A percentile compares a stretch with the other conserved stretches of the same genome.
Evolutionary conservation across 1,140 invertebrate genomes (phyloP).

Genomic region (Drosophila repletoides): DNA sequence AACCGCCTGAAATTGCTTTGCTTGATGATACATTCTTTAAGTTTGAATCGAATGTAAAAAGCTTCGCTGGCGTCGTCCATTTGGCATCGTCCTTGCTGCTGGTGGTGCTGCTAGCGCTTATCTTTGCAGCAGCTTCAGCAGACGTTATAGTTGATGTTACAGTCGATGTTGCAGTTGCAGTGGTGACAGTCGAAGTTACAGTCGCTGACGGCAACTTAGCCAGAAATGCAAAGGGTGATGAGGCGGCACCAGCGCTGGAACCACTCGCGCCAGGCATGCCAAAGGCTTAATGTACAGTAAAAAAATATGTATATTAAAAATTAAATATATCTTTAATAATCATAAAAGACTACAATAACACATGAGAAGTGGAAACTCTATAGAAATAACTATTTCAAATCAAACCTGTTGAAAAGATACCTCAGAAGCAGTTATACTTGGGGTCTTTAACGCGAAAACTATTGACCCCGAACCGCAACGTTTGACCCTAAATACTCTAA

Average conservation of each 20-base stretch:
- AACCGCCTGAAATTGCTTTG: not conserved
- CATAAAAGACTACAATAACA: too few species aligned
- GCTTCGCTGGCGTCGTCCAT: not conserved
- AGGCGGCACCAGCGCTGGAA: not conserved
- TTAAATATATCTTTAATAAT: too few species aligned
- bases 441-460: too few species aligned
- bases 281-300: slow-evolving; percentile 37
- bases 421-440: too few species aligned
- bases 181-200: not conserved
- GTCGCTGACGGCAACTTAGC: not conserved
- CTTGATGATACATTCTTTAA: slow-evolving; percentile 11
- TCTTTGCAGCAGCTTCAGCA: not conserved
- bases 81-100: slow-evolving; percentile 2
- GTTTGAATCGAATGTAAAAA: slow-evolving; percentile 3
- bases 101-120: not conserved
- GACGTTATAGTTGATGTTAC: slow-evolving; percentile 1
- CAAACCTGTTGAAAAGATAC: too few species aligned
- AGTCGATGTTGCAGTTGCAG: slow-evolving; percentile 17
- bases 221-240: slow-evolving; percentile 11
- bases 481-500: too few species aligned
- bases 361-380: too few species aligned
- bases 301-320: not conserved
- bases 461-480: too few species aligned
- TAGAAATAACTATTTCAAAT: too few species aligned
- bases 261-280: slow-evolving; percentile 44